Evolutionary conservation across 2,888 invertebrate species (phyloP).

Genomic region (Oscheius sp.): DNA sequence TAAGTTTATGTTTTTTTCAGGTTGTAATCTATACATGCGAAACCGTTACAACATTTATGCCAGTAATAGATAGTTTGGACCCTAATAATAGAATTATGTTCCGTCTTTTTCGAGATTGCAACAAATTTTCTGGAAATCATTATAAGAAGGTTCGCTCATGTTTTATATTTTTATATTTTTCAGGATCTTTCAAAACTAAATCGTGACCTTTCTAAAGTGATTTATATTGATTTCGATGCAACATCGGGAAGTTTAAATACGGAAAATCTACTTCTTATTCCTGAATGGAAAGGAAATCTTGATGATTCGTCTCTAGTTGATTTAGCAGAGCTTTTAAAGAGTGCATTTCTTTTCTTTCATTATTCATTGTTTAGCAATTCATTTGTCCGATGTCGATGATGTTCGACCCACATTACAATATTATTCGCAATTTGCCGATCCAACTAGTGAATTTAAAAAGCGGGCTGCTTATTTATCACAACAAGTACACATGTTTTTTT

Average conservation of each 20-base stretch:
- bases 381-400: slow-evolving; percentile 87
- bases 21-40: slow-evolving; percentile 95
- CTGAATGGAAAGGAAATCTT: slow-evolving; percentile 91
- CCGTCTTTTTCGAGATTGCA: slow-evolving; percentile 91
- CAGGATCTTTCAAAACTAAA: slow-evolving; percentile 75
- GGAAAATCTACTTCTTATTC: slow-evolving; percentile 85
- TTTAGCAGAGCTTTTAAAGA: slow-evolving; percentile 87
- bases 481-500: slow-evolving; percentile 33
- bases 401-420: slow-evolving; percentile 90
- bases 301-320: slow-evolving; percentile 88
- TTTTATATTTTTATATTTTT: slow-evolving; percentile 28
- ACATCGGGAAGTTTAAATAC: slow-evolving; percentile 87
- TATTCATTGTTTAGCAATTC: slow-evolving; percentile 79
- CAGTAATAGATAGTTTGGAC: slow-evolving; percentile 90
- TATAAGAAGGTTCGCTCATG: slow-evolving; percentile 81
- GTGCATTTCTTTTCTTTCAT: slow-evolving; percentile 74
- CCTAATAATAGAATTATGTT: slow-evolving; percentile 87
- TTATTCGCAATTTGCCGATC: slow-evolving; percentile 92
- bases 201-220: slow-evolving; percentile 79
- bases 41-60: slow-evolving; percentile 91
- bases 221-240: slow-evolving; percentile 92
- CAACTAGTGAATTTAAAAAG: slow-evolving; percentile 86
- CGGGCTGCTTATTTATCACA: slow-evolving; percentile 60
- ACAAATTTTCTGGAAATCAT: slow-evolving; percentile 90
- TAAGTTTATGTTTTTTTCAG: slow-evolving; percentile 8